phyloP scores from a whole-genome alignment of 1,140 invertebrate genomes.

The Micrasema minimum region DNA sequence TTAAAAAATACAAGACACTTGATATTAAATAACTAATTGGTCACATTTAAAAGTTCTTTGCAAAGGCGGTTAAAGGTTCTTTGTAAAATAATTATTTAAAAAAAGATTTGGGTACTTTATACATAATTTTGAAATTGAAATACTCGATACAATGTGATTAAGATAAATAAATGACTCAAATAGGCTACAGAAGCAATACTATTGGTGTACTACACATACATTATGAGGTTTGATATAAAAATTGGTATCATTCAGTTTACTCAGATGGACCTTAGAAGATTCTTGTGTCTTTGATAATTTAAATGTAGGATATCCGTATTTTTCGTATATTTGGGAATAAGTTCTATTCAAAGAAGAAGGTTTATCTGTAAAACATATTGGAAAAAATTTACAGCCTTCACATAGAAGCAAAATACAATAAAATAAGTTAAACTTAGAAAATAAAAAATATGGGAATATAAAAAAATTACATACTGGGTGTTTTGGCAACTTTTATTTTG shows the following conservation, averaged over 20 bases:
- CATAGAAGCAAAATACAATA: conserved; percentile 4
- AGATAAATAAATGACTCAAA: no score
- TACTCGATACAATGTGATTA: no score
- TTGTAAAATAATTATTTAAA: no score
- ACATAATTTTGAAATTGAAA: no score
- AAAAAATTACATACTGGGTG: conserved; percentile 13
- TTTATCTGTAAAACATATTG: conserved; percentile 32
- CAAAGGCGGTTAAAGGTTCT: no score
- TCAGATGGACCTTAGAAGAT: conserved; percentile 32
- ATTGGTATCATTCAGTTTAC: conserved; percentile 31
- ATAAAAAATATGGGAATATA: conserved; percentile 4
- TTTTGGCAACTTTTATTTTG: conserved; percentile 30
- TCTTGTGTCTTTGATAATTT: conserved; percentile 34
- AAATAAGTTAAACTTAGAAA: not conserved
- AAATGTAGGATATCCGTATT: conserved; percentile 37
- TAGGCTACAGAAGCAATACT: not conserved
- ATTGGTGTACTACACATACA: conserved; percentile 30
- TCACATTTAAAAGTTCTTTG: no score
- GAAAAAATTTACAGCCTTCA: not conserved
- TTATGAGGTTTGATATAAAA: conserved; percentile 29
- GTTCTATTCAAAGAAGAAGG: conserved; percentile 37
- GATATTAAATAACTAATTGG: no score
- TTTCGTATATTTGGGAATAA: conserved; percentile 38
- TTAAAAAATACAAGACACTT: no score
- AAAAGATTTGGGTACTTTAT: no score